These are phyloP conservation scores for Cinara cedri DNA, from an alignment of 2,888 invertebrate genomes.

Conservation along the genomic window DNA sequence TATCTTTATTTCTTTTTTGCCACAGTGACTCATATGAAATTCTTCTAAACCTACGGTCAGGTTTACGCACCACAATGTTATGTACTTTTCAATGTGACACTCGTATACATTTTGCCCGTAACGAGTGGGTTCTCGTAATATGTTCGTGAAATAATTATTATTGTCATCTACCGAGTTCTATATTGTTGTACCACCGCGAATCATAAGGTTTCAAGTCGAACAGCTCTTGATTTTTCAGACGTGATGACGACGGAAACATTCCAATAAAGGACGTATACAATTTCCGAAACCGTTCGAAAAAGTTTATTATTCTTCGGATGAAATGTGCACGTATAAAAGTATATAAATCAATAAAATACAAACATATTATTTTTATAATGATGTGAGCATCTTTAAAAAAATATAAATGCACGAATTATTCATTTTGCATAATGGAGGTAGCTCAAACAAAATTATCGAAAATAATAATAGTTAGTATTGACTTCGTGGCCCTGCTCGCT, in stretches of 20 bases:
- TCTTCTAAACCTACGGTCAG: neutral
- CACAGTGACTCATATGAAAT: neutral
- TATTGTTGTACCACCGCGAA: neutral
- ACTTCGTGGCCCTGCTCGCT: too few relatives aligned
- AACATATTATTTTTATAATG: neutral
- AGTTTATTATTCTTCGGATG: neutral
- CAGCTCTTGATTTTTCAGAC: neutral
- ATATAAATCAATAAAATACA: neutral
- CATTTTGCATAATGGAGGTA: too few relatives aligned
- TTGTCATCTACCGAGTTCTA: neutral
- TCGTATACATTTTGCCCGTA: neutral
- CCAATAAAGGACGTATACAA: neutral
- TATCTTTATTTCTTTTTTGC: neutral
- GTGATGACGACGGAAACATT: neutral
- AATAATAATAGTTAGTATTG: too few relatives aligned
- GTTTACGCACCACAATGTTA: too few relatives aligned
- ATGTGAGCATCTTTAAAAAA: too few relatives aligned
- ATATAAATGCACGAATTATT: too few relatives aligned
- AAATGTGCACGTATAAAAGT: neutral
- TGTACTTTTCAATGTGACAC: neutral
- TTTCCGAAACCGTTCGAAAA: neutral
- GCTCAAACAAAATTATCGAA: too few relatives aligned
- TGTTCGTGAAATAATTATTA: too few relatives aligned
- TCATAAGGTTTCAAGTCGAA: neutral
- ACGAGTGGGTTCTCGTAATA: slow-evolving; percentile 2